phyloP scores from a whole-genome alignment of 2,797 vertebrate species.

The Etheostoma nigrum region DNA sequence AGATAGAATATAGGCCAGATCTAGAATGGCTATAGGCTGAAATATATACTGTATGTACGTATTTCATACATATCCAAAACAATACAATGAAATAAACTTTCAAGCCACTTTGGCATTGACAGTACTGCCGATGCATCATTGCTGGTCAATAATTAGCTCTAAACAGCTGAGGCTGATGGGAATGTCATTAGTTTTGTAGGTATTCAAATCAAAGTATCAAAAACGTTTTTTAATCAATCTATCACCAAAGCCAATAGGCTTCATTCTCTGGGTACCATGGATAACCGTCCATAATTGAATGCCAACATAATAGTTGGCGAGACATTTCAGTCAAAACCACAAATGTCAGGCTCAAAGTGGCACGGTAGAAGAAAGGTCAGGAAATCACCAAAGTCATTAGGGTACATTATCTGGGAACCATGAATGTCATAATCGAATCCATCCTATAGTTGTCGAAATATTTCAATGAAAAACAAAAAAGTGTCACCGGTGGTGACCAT shows the following conservation, averaged over 20 bases:
- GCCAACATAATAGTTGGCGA: background rate
- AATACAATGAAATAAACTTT: no score
- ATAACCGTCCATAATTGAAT: background rate
- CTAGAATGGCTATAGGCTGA: background rate
- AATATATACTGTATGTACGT: no score
- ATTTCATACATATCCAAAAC: background rate
- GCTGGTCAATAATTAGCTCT: background rate
- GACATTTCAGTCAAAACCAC: background rate
- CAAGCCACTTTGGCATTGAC: background rate
- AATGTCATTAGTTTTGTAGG: no score
- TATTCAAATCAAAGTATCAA: no score
- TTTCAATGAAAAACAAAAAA: background rate
- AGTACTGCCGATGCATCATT: background rate
- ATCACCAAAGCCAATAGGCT: no score
- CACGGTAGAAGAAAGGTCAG: background rate
- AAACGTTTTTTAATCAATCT: no score
- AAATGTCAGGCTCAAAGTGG: background rate
- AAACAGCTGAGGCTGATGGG: no score
- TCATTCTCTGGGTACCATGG: background rate
- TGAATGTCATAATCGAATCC: background rate
- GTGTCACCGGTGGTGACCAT: background rate
- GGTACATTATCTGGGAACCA: background rate
- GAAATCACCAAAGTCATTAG: background rate
- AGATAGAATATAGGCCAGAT: background rate
- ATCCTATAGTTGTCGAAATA: background rate